These are phyloP conservation scores for Silvanus unidentatus DNA, from an alignment of 2,888 invertebrate species.

Conservation along the genomic window DNA sequence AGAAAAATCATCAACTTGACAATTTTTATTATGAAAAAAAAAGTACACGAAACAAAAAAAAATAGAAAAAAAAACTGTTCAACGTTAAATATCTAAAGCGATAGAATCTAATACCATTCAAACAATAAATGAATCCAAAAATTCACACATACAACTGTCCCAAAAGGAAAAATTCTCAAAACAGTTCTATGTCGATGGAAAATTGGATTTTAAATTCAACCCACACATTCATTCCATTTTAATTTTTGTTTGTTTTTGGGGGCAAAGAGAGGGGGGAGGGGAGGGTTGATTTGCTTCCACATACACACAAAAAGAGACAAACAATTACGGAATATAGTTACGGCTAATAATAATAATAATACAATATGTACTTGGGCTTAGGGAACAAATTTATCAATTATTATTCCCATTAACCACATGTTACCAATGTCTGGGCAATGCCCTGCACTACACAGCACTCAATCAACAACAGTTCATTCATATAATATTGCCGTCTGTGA, in stretches of 20 bases:
- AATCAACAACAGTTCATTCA: constrained; percentile 29
- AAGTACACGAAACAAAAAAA: constrained; percentile 5
- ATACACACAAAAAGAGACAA: constrained; percentile 14
- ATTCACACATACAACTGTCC: background rate
- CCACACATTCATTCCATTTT: constrained; percentile 13
- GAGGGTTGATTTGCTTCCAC: no score
- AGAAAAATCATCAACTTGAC: constrained; percentile 17
- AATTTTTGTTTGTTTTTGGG: no score
- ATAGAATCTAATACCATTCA: constrained; percentile 22
- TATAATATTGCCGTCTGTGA: constrained; percentile 18
- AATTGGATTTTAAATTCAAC: constrained; percentile 2
- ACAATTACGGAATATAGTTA: constrained; percentile 36
- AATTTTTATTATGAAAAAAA: constrained; percentile 21
- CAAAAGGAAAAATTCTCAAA: background rate
- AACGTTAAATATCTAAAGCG: constrained; percentile 26
- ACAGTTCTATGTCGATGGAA: background rate
- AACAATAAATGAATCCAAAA: constrained; percentile 7
- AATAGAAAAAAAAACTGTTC: constrained; percentile 7
- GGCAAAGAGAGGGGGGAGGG: no score
- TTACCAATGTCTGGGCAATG: constrained; percentile 25
- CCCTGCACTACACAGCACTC: constrained; percentile 38
- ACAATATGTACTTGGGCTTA: constrained; percentile 42
- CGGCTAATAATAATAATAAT: constrained; percentile 43
- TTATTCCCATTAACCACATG: constrained; percentile 8
- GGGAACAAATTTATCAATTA: background rate